Percentiles rank a stretch among this genome's conserved stretches.
These are phyloP conservation scores for Callimorpha dominula DNA, from an alignment of 2,888 invertebrate species.

Conservation along the genomic window DNA sequence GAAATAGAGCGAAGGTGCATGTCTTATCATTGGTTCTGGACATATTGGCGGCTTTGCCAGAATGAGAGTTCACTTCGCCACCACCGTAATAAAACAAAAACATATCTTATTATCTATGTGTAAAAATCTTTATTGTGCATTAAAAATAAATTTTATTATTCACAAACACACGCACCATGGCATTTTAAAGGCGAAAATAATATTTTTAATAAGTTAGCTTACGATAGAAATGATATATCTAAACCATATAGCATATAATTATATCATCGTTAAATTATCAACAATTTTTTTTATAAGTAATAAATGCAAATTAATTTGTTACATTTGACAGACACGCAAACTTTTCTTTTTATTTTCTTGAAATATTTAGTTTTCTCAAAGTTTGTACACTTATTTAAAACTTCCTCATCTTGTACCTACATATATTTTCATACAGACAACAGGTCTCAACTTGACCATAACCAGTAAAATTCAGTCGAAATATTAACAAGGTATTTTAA, in stretches of 20 bases:
- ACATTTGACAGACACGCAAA: slow-evolving; percentile 57
- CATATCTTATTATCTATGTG: slow-evolving; percentile 45
- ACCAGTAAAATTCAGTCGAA: not conserved
- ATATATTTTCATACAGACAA: not conserved
- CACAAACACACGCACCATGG: slow-evolving; percentile 59
- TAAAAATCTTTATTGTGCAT: slow-evolving; percentile 75
- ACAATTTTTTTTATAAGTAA: slow-evolving; percentile 62
- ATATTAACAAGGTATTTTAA: not conserved
- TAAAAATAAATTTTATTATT: slow-evolving; percentile 62
- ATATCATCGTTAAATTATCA: slow-evolving; percentile 68
- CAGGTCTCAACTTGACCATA: not conserved
- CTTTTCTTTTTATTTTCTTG: slow-evolving; percentile 52
- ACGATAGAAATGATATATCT: slow-evolving; percentile 36
- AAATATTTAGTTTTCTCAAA: slow-evolving; percentile 58
- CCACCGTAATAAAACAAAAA: slow-evolving; percentile 27
- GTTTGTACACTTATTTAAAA: slow-evolving; percentile 56
- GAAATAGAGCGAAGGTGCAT: too few relatives aligned
- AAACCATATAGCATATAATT: slow-evolving; percentile 9
- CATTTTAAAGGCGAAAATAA: slow-evolving; percentile 59
- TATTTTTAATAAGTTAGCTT: slow-evolving; percentile 66
- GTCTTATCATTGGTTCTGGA: too few relatives aligned
- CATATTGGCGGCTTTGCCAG: not conserved
- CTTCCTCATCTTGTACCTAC: not conserved
- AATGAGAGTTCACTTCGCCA: not conserved
- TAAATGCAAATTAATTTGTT: slow-evolving; percentile 72